A percentile compares a stretch with the other conserved stretches of the same genome.
These are phyloP conservation scores for Meriones unguiculatus DNA, from an alignment of 2,113 vertebrate genomes.

Conservation along the genomic window DNA sequence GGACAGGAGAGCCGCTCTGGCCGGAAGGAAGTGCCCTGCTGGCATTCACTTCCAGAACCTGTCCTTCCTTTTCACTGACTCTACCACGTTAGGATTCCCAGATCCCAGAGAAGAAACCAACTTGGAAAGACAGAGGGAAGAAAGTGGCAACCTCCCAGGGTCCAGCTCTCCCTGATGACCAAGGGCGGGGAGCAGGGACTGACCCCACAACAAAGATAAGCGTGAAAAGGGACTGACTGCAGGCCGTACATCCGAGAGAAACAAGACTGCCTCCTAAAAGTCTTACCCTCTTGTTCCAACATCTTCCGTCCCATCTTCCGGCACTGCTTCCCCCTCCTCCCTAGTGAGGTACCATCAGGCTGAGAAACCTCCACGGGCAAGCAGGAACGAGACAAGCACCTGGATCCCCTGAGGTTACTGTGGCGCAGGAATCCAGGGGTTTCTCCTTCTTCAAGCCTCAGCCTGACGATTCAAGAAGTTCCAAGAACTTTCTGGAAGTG, in stretches of 20 bases:
- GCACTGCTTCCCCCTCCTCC: background rate
- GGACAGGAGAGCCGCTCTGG: background rate
- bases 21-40: background rate
- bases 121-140: background rate
- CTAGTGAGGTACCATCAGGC: background rate
- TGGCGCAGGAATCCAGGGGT: conserved; percentile 45
- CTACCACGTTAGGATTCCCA: background rate
- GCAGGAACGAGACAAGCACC: conserved; percentile 10
- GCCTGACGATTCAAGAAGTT: conserved; percentile 41
- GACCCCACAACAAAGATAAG: background rate
- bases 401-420: background rate
- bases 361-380: background rate
- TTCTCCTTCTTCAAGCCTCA: conserved; percentile 59
- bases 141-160: background rate
- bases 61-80: background rate
- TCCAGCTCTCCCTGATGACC: background rate
- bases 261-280: background rate
- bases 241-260: background rate
- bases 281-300: background rate
- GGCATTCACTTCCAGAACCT: background rate
- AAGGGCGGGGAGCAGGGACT: background rate
- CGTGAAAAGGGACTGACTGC: background rate
- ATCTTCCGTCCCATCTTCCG: accelerated
- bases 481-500: conserved; percentile 58
- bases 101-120: background rate